Evolutionary conservation across 1,140 invertebrate genomes (phyloP), one percentile per base, ranked within the genome.

Genomic region (Calliphora vicina): DNA sequence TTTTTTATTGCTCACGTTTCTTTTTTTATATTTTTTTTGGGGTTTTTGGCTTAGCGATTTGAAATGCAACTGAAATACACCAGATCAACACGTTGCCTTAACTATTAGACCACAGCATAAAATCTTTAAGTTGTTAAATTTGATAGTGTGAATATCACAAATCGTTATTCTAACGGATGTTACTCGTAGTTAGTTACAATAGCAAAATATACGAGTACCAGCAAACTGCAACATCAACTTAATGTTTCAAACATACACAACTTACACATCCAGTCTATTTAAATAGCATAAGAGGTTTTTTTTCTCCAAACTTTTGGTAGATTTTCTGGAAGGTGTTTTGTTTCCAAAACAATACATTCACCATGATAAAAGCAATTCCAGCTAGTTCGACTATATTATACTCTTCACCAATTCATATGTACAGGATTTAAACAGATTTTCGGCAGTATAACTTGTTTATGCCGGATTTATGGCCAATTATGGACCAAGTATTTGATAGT

Each of bases 91-190:
- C 29, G 4, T 10, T 42, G 27, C 15, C n/a, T 5, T 12, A 8
- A 12, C n/a, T 25, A 23, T 25, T 67, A 23, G n/a, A 23, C 6
- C 9, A 23, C 0, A 1, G 23, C 45, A 23, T 10, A 76, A 76
- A 76, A 76, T 76, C 73, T 29, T 76, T 42, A 57, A 35, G 73
- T 76, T 35, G 35, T 78, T 78, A 78, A 78, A 78, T 78, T 78
- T 78, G 74, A 78, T 78, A 78, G 74, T 78, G 74, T 78, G 74
- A 78, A 78, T 78, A 78, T 78, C 74, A 78, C 74, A 78, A 78
- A 78, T 78, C 74, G 74, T 78, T 78, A 78, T 78, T 78, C 74
- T 78, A 78, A 78, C 74, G 74, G 74, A 43, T 78, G 35, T 50
- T 50, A 43, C 12, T 6, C 5, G 42, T 5, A 9, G 45, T 50